phyloP scores from a whole-genome alignment of 2,113 vertebrate species.

The Cyprinodon brontotheroides region DNA sequence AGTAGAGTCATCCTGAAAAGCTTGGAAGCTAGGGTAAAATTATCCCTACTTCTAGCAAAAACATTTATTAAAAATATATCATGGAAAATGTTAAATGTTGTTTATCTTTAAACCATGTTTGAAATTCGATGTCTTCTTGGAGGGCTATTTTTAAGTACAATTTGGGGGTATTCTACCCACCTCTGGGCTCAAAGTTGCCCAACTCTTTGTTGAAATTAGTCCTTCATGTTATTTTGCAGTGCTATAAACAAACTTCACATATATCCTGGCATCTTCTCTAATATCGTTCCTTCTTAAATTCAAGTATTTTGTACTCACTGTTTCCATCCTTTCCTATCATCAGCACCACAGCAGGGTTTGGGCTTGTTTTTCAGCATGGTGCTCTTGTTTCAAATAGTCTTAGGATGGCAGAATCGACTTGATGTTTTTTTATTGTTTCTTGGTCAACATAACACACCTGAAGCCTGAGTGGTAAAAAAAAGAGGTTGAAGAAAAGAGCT shows the following conservation, averaged over 20 bases:
- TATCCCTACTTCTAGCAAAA: not conserved
- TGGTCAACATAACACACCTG: not conserved
- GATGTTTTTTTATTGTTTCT: not conserved
- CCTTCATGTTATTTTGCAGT: not conserved
- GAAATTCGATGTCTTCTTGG: too few species aligned
- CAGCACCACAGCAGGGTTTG: constrained; percentile 1
- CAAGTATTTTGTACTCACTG: constrained; percentile 5
- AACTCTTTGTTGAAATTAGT: not conserved
- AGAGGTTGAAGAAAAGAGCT: not conserved
- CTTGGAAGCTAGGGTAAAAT: not conserved
- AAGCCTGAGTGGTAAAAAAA: not conserved
- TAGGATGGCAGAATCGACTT: not conserved
- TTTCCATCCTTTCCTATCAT: not conserved
- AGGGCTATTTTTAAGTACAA: too few species aligned
- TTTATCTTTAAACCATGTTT: too few species aligned
- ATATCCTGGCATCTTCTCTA: not conserved
- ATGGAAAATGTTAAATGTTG: too few species aligned
- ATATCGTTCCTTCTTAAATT: constrained; percentile 42
- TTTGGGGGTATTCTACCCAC: too few species aligned
- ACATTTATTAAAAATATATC: too few species aligned
- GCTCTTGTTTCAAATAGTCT: not conserved
- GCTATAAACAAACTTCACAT: not conserved
- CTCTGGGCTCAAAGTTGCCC: not conserved
- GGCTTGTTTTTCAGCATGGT: not conserved
- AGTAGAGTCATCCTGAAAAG: not conserved